Evolutionary conservation across 2,888 invertebrate genomes (phyloP).

Genomic region (Platycheirus rosarum): DNA sequence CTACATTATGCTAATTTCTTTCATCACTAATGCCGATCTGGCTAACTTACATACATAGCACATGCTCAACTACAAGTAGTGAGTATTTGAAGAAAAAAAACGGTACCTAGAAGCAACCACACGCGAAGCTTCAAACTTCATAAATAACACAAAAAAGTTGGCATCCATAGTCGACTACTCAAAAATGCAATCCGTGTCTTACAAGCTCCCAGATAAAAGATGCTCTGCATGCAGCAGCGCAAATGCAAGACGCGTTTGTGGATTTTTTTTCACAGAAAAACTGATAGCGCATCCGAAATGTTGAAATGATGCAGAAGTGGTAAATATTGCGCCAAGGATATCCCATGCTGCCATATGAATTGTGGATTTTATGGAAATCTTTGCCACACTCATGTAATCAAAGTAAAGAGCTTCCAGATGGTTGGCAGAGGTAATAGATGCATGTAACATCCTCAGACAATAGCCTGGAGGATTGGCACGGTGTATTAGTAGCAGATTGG

Average conservation of each 20-base stretch:
- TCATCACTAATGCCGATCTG: conserved; percentile 34
- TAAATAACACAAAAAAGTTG: conserved; percentile 59
- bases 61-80: conserved; percentile 2
- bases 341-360: conserved; percentile 1
- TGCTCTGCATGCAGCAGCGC: conserved; percentile 23
- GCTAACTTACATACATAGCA: conserved; percentile 12
- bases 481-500: too few species aligned
- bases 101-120: not conserved
- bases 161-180: conserved; percentile 53
- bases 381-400: not conserved
- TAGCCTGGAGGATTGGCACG: not conserved
- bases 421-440: not conserved
- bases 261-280: not conserved
- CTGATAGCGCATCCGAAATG: conserved; percentile 49
- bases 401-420: not conserved
- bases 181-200: conserved; percentile 66
- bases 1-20: conserved; percentile 67
- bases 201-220: conserved; percentile 38
- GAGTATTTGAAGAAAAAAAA: not conserved
- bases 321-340: conserved; percentile 38
- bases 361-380: conserved; percentile 58
- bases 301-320: conserved; percentile 26
- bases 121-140: conserved; percentile 36
- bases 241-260: conserved; percentile 38
- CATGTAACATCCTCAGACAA: not conserved